phyloP scores from a whole-genome alignment of 2,113 vertebrate species.

The Pollachius pollachius region DNA sequence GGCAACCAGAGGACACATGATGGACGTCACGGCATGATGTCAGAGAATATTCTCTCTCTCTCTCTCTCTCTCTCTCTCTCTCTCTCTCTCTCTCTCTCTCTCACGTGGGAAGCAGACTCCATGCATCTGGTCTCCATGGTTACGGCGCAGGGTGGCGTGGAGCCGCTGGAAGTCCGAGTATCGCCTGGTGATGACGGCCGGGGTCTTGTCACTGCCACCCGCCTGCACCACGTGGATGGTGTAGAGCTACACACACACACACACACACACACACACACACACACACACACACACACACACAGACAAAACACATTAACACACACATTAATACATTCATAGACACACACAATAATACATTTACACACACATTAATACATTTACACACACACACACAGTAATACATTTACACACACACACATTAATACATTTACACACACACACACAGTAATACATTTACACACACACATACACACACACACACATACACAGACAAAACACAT shows the following conservation, averaged over 20 bases:
- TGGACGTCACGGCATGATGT: too few species aligned
- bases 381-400: neutral
- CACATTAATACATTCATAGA: neutral
- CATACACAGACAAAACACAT: too few species aligned
- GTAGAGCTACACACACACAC: constrained; percentile 80
- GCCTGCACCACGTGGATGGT: constrained; percentile 86
- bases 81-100: constrained; percentile 1
- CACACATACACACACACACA: too few species aligned
- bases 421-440: neutral
- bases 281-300: neutral
- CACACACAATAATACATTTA: neutral
- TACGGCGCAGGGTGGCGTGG: constrained; percentile 79
- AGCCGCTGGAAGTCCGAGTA: constrained; percentile 90
- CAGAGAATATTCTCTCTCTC: too few species aligned
- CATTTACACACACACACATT: neutral
- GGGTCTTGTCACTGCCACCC: constrained; percentile 77
- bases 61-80: too few species aligned
- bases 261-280: too few species aligned
- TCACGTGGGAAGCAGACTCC: constrained; percentile 84
- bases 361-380: neutral
- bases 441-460: too few species aligned
- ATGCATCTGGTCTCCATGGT: constrained; percentile 81
- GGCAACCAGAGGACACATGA: too few species aligned
- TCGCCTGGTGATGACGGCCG: constrained; percentile 82
- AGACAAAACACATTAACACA: neutral